Evolutionary conservation across 2,113 vertebrate genomes (phyloP).

Genomic region (Hiodon alosoides): DNA sequence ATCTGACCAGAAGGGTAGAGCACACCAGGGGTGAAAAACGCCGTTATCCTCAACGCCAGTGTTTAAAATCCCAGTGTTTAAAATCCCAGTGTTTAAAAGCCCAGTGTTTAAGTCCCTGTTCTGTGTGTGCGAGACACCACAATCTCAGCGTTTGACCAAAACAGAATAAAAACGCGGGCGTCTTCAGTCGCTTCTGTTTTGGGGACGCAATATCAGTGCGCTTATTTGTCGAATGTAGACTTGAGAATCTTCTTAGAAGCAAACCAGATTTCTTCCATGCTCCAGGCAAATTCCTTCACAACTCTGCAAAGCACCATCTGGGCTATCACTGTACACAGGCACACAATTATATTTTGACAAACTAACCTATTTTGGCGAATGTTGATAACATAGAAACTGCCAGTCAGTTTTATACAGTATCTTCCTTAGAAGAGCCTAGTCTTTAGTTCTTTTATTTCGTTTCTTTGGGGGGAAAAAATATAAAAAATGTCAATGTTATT

Average conservation of each 20-base stretch:
- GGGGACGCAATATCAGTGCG: no score
- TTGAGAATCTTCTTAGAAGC: background rate
- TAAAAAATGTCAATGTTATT: no score
- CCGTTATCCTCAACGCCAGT: background rate
- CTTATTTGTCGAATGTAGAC: background rate
- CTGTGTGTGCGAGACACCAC: background rate
- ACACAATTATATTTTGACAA: slow-evolving; percentile 15
- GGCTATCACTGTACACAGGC: slow-evolving; percentile 1
- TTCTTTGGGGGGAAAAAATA: no score
- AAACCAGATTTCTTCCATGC: slow-evolving; percentile 1
- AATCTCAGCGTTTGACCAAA: background rate
- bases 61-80: background rate
- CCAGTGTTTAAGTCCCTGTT: background rate
- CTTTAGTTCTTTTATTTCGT: no score
- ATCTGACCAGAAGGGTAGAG: slow-evolving; percentile 17
- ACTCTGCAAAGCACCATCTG: background rate
- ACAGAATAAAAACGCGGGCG: background rate
- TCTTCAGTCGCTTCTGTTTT: background rate
- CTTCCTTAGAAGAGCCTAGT: background rate
- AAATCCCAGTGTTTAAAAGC: background rate
- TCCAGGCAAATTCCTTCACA: slow-evolving; percentile 10
- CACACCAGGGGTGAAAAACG: slow-evolving; percentile 17
- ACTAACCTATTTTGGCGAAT: slow-evolving; percentile 10
- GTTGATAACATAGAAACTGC: slow-evolving; percentile 4
- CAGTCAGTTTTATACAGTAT: slow-evolving; percentile 28